Evolutionary conservation across 1,140 invertebrate genomes (phyloP).

Genomic region (Procambarus clarkii): DNA sequence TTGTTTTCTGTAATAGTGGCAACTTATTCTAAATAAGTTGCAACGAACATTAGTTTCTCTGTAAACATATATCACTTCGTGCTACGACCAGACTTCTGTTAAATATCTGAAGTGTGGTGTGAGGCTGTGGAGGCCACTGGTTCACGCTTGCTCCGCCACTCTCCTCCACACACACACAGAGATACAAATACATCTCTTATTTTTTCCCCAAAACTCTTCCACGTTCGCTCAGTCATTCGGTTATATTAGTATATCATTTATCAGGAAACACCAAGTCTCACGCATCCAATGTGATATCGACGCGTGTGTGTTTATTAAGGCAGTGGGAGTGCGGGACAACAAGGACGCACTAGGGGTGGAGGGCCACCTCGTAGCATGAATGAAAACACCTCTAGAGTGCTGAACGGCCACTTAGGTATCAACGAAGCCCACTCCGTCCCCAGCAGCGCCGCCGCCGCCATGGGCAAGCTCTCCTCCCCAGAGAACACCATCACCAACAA

Average conservation of each 20-base stretch:
- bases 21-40: not conserved
- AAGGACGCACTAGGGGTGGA: not conserved
- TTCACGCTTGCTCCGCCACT: too few species aligned
- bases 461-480: constrained; percentile 22
- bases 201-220: not conserved
- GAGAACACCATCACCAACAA: constrained; percentile 42
- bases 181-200: not conserved
- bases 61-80: not conserved
- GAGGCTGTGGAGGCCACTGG: not conserved
- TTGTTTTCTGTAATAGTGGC: not conserved
- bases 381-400: not conserved
- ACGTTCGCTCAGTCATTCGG: not conserved
- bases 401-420: constrained; percentile 21
- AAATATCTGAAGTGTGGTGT: not conserved
- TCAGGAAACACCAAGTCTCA: not conserved
- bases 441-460: not conserved
- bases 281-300: not conserved
- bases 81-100: not conserved
- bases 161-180: not conserved
- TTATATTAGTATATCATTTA: not conserved
- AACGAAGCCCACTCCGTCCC: not conserved
- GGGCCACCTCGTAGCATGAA: constrained; percentile 13
- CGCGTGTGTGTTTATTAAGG: not conserved
- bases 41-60: not conserved
- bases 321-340: not conserved